These are phyloP conservation scores for Glaucomys volans DNA, from an alignment of 2,113 vertebrate genomes.

Conservation along the genomic window DNA sequence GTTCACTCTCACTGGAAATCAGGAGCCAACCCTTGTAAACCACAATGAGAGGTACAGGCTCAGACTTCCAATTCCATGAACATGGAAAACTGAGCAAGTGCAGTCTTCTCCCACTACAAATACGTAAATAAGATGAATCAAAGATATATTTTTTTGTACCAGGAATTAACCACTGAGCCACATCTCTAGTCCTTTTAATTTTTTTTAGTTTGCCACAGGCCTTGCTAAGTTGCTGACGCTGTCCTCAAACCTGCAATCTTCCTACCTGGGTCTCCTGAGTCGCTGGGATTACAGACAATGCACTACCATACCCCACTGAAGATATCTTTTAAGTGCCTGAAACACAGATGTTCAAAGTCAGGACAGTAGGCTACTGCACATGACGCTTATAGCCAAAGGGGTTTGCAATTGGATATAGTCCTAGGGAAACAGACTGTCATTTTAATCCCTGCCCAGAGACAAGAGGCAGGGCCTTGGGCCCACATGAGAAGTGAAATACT, in stretches of 20 bases:
- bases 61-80: not conserved
- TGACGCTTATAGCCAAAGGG: not conserved
- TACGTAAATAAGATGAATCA: not conserved
- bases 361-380: not conserved
- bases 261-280: no score
- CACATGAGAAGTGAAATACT: not conserved
- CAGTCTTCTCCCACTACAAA: not conserved
- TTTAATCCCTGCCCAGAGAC: not conserved
- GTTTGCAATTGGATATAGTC: not conserved
- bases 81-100: not conserved
- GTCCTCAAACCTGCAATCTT: no score
- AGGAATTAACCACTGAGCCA: no score
- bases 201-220: no score
- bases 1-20: not conserved
- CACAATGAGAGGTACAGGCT: not conserved
- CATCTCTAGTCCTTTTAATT: no score
- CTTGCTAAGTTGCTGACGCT: no score
- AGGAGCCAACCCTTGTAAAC: not conserved
- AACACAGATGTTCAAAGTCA: not conserved
- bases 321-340: not conserved
- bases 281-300: no score
- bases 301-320: no score
- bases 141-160: not conserved
- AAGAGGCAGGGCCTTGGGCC: not conserved
- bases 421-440: not conserved